Base-by-base conservation (phyloP, 1,140 invertebrate genomes). In the Ostrea edulis region DNA sequence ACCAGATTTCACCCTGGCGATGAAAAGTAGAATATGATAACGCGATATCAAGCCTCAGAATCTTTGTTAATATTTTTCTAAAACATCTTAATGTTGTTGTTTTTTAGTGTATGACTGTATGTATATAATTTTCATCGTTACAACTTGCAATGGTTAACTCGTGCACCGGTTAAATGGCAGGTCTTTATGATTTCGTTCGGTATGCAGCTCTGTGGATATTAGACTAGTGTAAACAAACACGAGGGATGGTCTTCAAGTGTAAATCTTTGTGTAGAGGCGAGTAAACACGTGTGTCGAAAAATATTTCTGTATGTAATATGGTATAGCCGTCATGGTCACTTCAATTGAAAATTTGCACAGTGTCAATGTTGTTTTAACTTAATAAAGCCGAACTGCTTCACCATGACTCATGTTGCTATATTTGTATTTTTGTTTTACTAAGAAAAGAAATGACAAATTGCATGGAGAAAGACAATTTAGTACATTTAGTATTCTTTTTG, bases 11-110 rank as follows among this genome's bases (percentile, higher is more conserved):
- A 14, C 29, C 25, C 25, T 77, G 7, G 68, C 29, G 68, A 25
- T 14, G 68, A 77, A 77, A 77, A 77, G 68, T 14, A 77, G 68
- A 77, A 77, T 29, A 8, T 29, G 68, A 77, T 77, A 77, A 35
- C 25, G 29, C 68, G 25, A 77, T 77, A 29, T 77, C 68, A 29
- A 25, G 29, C 14, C 25, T 35, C 68, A 35, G 22, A 25, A 29
- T 4, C 29, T 77, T 77, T 77, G 35, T 11, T 77, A 11, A 29
- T 12, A 20, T 14, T 77, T 25, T 77, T 25, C 68, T 9, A n/a
- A 44, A 44, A 44, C 35, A 44, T 44, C 1, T 44, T 44, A 5
- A 35, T 77, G 68, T 44, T 44, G 35, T 44, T 44, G 35, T 44
- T 5, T 44, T 44, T 44, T 44, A 44, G n/a, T n/a, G n/a, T n/a